These are phyloP conservation scores for Pegoplata infirma DNA, from an alignment of 2,888 invertebrate genomes.

Conservation along the genomic window DNA sequence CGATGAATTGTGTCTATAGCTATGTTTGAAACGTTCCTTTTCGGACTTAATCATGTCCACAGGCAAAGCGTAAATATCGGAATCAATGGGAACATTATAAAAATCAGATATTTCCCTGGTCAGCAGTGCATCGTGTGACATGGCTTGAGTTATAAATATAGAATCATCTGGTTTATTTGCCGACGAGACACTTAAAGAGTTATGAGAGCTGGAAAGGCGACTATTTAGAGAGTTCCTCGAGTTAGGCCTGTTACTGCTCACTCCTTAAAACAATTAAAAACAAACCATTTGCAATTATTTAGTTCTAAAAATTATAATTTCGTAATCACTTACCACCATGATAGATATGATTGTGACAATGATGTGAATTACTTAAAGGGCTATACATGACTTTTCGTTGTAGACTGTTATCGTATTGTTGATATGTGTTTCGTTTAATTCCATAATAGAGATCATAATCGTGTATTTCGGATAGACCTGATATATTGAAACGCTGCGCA, in stretches of 20 bases:
- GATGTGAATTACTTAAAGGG: constrained; percentile 74
- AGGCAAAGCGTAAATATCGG: constrained; percentile 92
- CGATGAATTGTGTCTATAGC: constrained; percentile 31
- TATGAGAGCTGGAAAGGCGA: constrained; percentile 90
- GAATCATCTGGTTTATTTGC: constrained; percentile 90
- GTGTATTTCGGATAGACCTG: constrained; percentile 75
- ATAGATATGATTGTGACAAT: constrained; percentile 72
- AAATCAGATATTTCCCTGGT: constrained; percentile 89
- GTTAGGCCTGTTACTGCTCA: constrained; percentile 81
- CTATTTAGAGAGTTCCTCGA: constrained; percentile 88
- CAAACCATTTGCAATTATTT: neutral
- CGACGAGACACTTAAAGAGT: constrained; percentile 85
- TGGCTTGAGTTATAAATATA: constrained; percentile 92
- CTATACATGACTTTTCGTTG: constrained; percentile 75
- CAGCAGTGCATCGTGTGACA: constrained; percentile 90
- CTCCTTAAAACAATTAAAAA: constrained; percentile 46
- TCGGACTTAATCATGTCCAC: constrained; percentile 83
- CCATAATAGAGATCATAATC: constrained; percentile 77
- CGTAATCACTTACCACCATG: constrained; percentile 66
- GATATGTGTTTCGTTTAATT: constrained; percentile 68
- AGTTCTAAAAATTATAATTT: neutral
- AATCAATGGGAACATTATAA: constrained; percentile 93
- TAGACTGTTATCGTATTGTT: constrained; percentile 67
- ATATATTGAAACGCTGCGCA: constrained; percentile 73
- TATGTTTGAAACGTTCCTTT: constrained; percentile 72